Evolutionary conservation across 2,888 invertebrate species (phyloP).

Genomic region (Neoscelio sp.): DNA sequence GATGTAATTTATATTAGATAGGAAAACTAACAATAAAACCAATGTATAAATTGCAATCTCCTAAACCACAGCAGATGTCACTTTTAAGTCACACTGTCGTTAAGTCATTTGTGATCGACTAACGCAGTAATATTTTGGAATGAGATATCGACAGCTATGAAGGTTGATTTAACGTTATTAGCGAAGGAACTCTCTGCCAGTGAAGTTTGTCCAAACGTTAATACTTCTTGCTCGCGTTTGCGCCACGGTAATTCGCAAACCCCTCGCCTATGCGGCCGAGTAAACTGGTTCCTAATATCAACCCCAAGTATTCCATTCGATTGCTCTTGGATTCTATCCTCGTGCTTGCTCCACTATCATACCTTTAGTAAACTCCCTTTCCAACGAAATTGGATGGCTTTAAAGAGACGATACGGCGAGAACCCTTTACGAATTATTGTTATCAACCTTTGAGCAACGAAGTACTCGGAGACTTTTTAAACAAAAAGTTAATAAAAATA

Average conservation of each 20-base stretch:
- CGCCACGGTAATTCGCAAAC: constrained; percentile 68
- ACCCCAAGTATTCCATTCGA: constrained; percentile 59
- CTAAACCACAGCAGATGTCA: too few species aligned
- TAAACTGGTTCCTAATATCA: constrained; percentile 58
- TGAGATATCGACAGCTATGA: constrained; percentile 46
- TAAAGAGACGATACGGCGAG: constrained; percentile 69
- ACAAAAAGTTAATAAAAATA: too few species aligned
- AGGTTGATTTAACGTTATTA: constrained; percentile 64
- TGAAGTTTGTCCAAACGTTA: constrained; percentile 71
- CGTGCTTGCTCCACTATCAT: constrained; percentile 57
- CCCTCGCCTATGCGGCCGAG: constrained; percentile 34
- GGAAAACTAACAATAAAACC: too few species aligned
- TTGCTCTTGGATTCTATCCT: constrained; percentile 66
- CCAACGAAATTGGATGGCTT: constrained; percentile 73
- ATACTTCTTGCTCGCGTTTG: constrained; percentile 78
- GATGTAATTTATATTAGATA: too few species aligned
- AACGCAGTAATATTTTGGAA: constrained; percentile 45
- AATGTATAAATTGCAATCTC: too few species aligned
- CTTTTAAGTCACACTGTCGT: too few species aligned
- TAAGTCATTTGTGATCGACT: constrained; percentile 28
- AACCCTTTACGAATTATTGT: constrained; percentile 67
- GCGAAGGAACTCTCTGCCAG: constrained; percentile 48
- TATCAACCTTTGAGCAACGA: constrained; percentile 68
- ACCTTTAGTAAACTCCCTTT: constrained; percentile 69
- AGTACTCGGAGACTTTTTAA: constrained; percentile 73